phyloP scores from a whole-genome alignment of 92 coral and sea anemone genomes.

The Porites rus region DNA sequence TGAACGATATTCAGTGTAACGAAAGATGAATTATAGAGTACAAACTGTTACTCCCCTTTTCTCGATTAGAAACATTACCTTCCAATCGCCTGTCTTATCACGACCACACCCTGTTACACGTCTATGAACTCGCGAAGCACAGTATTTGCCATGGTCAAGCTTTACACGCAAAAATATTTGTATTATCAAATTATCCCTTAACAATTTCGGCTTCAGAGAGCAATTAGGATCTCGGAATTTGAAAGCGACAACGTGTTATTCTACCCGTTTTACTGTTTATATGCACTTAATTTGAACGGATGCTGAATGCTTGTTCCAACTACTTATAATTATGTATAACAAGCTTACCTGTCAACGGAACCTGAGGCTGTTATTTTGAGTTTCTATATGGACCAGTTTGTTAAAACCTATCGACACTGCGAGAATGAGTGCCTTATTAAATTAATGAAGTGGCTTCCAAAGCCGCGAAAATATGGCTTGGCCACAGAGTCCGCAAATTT shows the following conservation, averaged over 20 bases:
- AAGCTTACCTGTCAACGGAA: too few species aligned
- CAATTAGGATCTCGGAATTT: background rate
- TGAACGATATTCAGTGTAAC: conserved; percentile 4
- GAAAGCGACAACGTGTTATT: conserved; percentile 28
- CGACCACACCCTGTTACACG: background rate
- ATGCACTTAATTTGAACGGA: background rate
- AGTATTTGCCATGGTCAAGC: background rate
- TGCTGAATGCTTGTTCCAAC: background rate
- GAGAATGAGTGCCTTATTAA: too few species aligned
- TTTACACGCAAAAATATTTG: conserved; percentile 5
- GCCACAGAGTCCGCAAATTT: too few species aligned
- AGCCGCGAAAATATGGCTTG: too few species aligned
- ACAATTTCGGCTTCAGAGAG: background rate
- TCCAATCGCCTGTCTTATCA: background rate
- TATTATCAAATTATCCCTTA: background rate
- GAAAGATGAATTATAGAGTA: background rate
- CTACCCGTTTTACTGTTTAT: background rate
- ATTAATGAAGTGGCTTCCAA: too few species aligned
- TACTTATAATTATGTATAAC: too few species aligned
- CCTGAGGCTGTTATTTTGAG: too few species aligned
- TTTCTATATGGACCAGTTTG: too few species aligned
- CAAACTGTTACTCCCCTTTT: background rate
- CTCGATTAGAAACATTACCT: too few species aligned
- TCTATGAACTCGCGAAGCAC: background rate
- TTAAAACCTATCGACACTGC: too few species aligned